These are phyloP conservation scores for Odontocolon sp. DNA, from an alignment of 2,888 invertebrate genomes.

Conservation along the genomic window DNA sequence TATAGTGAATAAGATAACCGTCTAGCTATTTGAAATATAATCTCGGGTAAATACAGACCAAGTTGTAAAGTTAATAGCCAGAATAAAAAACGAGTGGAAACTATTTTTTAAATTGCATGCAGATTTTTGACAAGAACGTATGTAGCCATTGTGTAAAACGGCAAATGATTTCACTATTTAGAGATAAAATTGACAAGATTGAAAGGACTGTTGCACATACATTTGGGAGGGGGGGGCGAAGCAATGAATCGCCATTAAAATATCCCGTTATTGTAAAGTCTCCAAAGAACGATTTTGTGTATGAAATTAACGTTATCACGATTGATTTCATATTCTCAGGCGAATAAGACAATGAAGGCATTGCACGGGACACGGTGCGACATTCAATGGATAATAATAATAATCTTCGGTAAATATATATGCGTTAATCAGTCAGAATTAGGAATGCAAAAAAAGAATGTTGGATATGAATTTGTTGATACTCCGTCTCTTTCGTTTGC, in stretches of 20 bases:
- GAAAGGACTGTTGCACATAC: constrained; percentile 13
- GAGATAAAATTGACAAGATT: constrained; percentile 1
- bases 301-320: not conserved
- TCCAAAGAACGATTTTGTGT: not conserved
- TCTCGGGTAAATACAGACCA: not conserved
- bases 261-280: not conserved
- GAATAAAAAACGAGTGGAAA: constrained; percentile 18
- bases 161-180: constrained; percentile 11
- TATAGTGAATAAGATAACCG: not conserved
- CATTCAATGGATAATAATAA: constrained; percentile 55
- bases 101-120: constrained; percentile 22
- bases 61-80: not conserved
- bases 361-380: constrained; percentile 76
- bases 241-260: not conserved
- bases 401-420: constrained; percentile 59
- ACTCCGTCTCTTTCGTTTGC: constrained; percentile 85
- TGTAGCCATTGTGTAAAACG: not conserved
- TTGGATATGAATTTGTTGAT: constrained; percentile 74
- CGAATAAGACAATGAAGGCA: constrained; percentile 71
- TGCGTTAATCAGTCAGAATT: constrained; percentile 72
- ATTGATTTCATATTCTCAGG: constrained; percentile 49
- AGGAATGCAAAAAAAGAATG: constrained; percentile 69
- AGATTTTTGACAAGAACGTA: not conserved
- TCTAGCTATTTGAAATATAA: constrained; percentile 16
- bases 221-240: not conserved